Evolutionary conservation across 2,888 invertebrate species (phyloP).

Genomic region (Drosophila atroscutellata): DNA sequence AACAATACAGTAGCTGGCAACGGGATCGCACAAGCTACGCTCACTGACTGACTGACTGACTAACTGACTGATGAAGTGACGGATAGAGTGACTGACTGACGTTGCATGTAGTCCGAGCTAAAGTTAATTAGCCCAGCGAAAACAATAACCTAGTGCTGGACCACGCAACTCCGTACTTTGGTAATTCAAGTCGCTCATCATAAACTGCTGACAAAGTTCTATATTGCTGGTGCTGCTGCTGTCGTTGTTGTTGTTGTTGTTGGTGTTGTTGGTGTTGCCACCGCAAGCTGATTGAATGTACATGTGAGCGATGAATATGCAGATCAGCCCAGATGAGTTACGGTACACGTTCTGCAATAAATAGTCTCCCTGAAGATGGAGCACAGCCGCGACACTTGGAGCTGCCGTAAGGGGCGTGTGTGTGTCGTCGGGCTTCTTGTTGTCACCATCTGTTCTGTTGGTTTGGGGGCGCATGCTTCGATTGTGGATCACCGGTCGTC

Average conservation of each 20-base stretch:
- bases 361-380: slow-evolving; percentile 7
- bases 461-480: slow-evolving; percentile 42
- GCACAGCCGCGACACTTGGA: background rate
- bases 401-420: slow-evolving; percentile 20
- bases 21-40: slow-evolving; percentile 32
- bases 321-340: slow-evolving; percentile 48
- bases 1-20: slow-evolving; percentile 40
- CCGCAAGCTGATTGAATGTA: slow-evolving; percentile 62
- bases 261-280: slow-evolving; percentile 37
- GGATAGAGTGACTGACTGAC: slow-evolving; percentile 3
- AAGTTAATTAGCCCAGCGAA: slow-evolving; percentile 48
- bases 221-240: slow-evolving; percentile 25
- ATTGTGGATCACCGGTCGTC: slow-evolving; percentile 9
- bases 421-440: slow-evolving; percentile 46
- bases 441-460: slow-evolving; percentile 16
- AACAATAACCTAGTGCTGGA: slow-evolving; percentile 21
- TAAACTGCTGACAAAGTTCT: slow-evolving; percentile 72
- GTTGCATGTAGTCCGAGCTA: slow-evolving; percentile 15
- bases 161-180: slow-evolving; percentile 19
- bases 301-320: slow-evolving; percentile 32
- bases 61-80: slow-evolving; percentile 8
- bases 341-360: slow-evolving; percentile 26
- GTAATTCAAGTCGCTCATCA: slow-evolving; percentile 70
- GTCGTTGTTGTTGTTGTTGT: slow-evolving; percentile 12
- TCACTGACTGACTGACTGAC: background rate